These are phyloP conservation scores for Chloroclystis v-ata DNA, from an alignment of 2,888 invertebrate genomes.

Conservation along the genomic window DNA sequence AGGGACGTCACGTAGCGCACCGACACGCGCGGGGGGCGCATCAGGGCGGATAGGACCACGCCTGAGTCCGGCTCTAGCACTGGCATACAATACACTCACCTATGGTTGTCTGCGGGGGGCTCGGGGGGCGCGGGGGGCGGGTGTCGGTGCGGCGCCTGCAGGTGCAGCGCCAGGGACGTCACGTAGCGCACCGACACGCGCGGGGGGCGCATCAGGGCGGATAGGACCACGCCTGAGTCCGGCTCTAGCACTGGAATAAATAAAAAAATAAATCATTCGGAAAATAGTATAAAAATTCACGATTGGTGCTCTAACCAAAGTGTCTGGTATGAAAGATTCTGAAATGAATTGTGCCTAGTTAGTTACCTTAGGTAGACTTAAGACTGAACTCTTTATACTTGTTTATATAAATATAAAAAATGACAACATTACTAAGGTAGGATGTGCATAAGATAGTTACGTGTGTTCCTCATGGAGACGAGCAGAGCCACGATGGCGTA, in stretches of 20 bases:
- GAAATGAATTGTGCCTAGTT: too few relatives aligned
- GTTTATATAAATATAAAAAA: too few relatives aligned
- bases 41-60: slow-evolving; percentile 51
- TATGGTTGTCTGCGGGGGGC: slow-evolving; percentile 2
- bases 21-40: slow-evolving; percentile 51
- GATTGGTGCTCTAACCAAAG: too few relatives aligned
- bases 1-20: slow-evolving; percentile 52
- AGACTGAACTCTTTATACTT: too few relatives aligned
- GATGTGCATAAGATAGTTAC: too few relatives aligned
- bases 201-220: slow-evolving; percentile 59
- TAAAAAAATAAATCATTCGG: too few relatives aligned
- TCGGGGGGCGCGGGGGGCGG: slow-evolving; percentile 32
- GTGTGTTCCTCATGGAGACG: slow-evolving; percentile 81
- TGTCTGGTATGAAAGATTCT: too few relatives aligned
- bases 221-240: slow-evolving; percentile 54
- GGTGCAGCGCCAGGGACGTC: slow-evolving; percentile 52
- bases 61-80: slow-evolving; percentile 55
- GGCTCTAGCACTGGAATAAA: slow-evolving; percentile 46
- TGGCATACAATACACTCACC: background rate
- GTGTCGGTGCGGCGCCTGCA: slow-evolving; percentile 47
- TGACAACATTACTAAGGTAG: too few relatives aligned
- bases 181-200: slow-evolving; percentile 44
- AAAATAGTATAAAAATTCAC: too few relatives aligned
- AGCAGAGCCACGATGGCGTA: slow-evolving; percentile 88
- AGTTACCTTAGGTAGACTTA: too few relatives aligned